Evolutionary conservation across 2,113 vertebrate genomes (phyloP).

Genomic region (Solenodon paradoxus): DNA sequence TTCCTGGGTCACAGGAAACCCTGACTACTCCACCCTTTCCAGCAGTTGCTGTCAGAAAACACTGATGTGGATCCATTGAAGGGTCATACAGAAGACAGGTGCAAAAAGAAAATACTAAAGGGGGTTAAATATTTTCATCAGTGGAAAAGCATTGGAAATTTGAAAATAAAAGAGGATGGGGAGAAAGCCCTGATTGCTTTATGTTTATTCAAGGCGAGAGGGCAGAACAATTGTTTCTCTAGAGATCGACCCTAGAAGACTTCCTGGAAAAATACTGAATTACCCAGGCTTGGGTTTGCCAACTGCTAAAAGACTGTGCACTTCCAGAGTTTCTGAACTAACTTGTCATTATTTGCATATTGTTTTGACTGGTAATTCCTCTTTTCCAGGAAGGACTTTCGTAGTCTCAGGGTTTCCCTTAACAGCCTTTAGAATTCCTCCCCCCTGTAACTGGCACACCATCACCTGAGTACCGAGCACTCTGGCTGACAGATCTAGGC

Average conservation of each 20-base stretch:
- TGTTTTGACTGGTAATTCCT: neutral
- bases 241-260: neutral
- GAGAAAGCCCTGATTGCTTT: neutral
- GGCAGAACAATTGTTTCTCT: neutral
- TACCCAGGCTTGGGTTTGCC: neutral
- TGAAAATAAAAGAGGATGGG: neutral
- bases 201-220: neutral
- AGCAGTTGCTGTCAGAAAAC: constrained; percentile 36
- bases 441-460: too few relatives aligned
- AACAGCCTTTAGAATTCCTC: neutral
- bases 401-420: neutral
- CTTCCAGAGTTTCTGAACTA: neutral
- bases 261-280: constrained; percentile 54
- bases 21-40: constrained; percentile 68
- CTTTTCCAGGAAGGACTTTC: neutral
- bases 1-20: constrained; percentile 66
- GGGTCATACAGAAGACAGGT: neutral
- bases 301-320: neutral
- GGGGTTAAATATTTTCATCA: neutral
- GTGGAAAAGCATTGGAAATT: neutral
- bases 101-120: neutral
- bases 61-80: neutral
- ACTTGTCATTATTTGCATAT: neutral
- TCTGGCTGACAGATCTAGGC: neutral
- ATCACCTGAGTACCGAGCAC: neutral